Evolutionary conservation across 2,113 vertebrate genomes (phyloP).

Genomic region (Hemichromis elongatus): DNA sequence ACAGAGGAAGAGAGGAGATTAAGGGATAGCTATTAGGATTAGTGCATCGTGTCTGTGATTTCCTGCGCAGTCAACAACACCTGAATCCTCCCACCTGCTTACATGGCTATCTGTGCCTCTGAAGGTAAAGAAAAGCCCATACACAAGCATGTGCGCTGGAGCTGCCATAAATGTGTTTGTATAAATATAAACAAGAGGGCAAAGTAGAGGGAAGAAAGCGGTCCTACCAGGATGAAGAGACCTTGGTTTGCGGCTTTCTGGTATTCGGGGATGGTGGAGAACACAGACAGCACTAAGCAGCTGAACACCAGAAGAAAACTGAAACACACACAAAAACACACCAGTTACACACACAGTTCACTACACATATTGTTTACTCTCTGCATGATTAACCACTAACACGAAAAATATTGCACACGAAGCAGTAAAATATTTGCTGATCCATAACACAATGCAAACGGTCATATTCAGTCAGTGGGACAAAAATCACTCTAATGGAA

Average conservation of each 20-base stretch:
- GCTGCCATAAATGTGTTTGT: background rate
- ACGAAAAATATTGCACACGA: background rate
- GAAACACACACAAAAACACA: slow-evolving; percentile 56
- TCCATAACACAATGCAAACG: background rate
- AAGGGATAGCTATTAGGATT: slow-evolving; percentile 67
- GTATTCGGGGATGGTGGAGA: slow-evolving; percentile 95
- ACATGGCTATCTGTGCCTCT: slow-evolving; percentile 51
- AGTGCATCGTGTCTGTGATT: slow-evolving; percentile 59
- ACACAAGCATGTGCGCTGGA: background rate
- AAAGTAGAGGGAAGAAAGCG: background rate
- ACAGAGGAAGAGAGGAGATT: slow-evolving; percentile 41
- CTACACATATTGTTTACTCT: background rate
- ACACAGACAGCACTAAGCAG: slow-evolving; percentile 97
- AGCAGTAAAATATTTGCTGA: slow-evolving; percentile 21
- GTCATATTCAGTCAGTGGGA: background rate
- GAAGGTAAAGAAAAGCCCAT: slow-evolving; percentile 22
- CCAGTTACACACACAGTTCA: slow-evolving; percentile 16
- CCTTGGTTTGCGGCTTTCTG: slow-evolving; percentile 88
- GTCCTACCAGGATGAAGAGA: slow-evolving; percentile 95
- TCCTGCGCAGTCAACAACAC: slow-evolving; percentile 73
- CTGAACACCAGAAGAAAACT: slow-evolving; percentile 97
- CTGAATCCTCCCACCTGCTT: slow-evolving; percentile 67
- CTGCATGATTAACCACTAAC: background rate
- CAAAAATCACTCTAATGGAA: background rate
- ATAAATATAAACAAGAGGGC: background rate